Evolutionary conservation across 2,797 vertebrate genomes (phyloP), one percentile per base, ranked within the genome.

Genomic region (Decapterus maruadsi): DNA sequence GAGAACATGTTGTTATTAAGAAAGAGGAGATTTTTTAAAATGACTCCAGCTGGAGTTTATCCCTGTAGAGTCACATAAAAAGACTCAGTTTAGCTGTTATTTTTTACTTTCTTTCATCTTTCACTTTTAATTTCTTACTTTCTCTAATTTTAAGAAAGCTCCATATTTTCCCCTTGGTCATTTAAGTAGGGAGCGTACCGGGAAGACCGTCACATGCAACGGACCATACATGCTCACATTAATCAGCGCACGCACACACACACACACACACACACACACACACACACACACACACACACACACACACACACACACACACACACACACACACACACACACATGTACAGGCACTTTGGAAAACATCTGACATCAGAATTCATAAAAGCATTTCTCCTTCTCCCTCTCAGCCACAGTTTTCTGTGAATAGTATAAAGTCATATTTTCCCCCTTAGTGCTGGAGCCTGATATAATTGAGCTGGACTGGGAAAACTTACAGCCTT

Each of bases 331-430:
- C 26, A 82, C 54, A 81, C 78, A 78, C 56, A 73, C 85, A 67
- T 0, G 9, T 26, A 78, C 58, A 58, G 58, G 68, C 72, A 60
- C 89, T 88, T 86, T 90, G 93, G 93, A 94, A 94, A 94, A 93
- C 81, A 89, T 92, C 87, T 93, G 94, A 94, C 94, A 93, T 93
- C 91, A 94, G 90, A 93, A 89, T 92, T 90, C 84, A 87, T 86
- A 87, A 89, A 76, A 90, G 85, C 77, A 38, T 88, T 90, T 91
- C 90, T 92, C 87, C 81, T 74, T 88, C 87, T 91, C 74, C 72
- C 70, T 78, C 82, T 90, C 68, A 55, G 87, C 87, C 83, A 59
- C 87, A 86, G 85, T 90, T 89, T 90, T 93, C 87, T 90, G 86
- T 86, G 83, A 92, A 85, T 77, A 81, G 88, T 65, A 81, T 90